Percentiles rank a stretch among this genome's conserved stretches.
Evolutionary conservation across 2,888 invertebrate species (phyloP).

Genomic region (Eucera pruinosa): DNA sequence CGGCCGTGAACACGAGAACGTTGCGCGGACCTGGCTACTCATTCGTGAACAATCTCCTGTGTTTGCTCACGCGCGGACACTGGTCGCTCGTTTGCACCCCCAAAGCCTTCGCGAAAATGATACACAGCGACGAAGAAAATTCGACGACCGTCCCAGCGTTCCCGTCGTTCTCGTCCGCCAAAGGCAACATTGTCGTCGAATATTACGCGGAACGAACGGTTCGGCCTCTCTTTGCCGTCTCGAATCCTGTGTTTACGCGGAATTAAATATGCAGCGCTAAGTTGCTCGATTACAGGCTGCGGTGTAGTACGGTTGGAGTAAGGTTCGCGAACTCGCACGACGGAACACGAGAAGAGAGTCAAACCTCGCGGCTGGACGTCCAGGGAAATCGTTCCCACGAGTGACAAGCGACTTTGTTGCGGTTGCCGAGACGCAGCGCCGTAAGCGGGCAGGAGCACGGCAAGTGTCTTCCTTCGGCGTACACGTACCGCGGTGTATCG

Average conservation of each 20-base stretch:
- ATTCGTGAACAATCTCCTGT: not conserved
- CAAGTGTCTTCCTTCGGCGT: slow-evolving; percentile 6
- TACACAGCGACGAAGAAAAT: not conserved
- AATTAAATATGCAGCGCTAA: not conserved
- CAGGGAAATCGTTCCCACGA: slow-evolving; percentile 23
- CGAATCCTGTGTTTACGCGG: not conserved
- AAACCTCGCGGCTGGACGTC: not conserved
- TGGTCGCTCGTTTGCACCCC: not conserved
- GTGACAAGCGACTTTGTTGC: not conserved
- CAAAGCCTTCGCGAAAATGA: no score
- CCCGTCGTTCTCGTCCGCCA: not conserved
- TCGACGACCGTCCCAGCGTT: not conserved
- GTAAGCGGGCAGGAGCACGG: slow-evolving; percentile 3
- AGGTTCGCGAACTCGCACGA: not conserved
- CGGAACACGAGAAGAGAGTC: not conserved
- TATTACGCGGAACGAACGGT: no score
- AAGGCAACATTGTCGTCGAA: no score
- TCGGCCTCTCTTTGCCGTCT: not conserved
- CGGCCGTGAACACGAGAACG: not conserved
- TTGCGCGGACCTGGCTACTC: no score
- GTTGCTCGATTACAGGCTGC: not conserved
- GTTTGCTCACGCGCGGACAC: not conserved
- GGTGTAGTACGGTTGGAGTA: no score
- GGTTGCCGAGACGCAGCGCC: not conserved
- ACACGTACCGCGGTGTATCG: not conserved